A percentile compares a stretch with the other conserved stretches of the same genome.
These are phyloP conservation scores for Idaea aversata DNA, from an alignment of 2,888 invertebrate species.

Conservation along the genomic window DNA sequence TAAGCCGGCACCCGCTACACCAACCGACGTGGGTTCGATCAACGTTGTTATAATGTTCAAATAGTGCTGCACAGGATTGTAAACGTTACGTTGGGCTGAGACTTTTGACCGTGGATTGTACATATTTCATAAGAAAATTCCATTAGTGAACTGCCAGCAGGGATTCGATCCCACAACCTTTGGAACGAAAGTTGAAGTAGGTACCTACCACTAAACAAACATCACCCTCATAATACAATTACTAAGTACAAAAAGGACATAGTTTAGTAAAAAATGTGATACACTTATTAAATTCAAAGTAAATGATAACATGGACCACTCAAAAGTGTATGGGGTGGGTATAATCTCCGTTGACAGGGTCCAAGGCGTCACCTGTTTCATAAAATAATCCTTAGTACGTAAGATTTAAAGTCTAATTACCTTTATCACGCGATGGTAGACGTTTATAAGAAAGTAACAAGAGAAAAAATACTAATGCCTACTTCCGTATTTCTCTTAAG, in stretches of 20 bases:
- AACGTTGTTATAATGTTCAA: too few species aligned
- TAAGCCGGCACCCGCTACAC: too few species aligned
- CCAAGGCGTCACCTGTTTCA: neutral
- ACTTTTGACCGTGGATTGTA: too few species aligned
- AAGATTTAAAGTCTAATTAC: constrained; percentile 1
- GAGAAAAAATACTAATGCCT: neutral
- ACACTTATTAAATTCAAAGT: neutral
- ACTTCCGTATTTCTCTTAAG: neutral
- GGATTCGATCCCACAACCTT: too few species aligned
- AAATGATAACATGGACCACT: neutral
- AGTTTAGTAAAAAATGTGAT: neutral
- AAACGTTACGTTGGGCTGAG: too few species aligned
- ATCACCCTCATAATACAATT: neutral
- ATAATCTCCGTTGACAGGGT: neutral
- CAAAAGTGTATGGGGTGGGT: neutral
- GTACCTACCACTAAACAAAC: too few species aligned
- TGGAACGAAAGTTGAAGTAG: too few species aligned
- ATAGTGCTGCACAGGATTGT: too few species aligned
- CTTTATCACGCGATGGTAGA: neutral
- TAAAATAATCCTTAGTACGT: neutral
- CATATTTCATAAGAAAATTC: too few species aligned
- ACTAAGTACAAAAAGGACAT: neutral
- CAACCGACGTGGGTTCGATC: too few species aligned
- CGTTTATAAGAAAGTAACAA: neutral
- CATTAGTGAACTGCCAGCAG: too few species aligned